Evolutionary conservation across 2,888 invertebrate genomes (phyloP).

Genomic region (Galeruca laticollis): DNA sequence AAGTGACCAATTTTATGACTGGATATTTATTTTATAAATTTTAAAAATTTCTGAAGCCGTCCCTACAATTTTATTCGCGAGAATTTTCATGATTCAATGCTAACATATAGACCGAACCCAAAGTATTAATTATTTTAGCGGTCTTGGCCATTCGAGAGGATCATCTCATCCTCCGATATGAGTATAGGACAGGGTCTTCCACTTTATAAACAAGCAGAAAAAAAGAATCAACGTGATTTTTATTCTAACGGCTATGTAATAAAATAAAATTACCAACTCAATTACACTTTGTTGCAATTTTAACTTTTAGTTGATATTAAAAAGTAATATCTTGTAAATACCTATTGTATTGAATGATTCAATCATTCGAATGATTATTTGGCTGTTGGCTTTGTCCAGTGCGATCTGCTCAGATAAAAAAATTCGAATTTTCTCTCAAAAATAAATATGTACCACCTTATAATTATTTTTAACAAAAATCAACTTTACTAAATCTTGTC

Average conservation of each 20-base stretch:
- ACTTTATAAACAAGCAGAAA: slow-evolving; percentile 25
- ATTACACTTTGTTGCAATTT: not conserved
- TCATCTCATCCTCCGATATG: slow-evolving; percentile 9
- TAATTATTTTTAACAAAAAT: no score
- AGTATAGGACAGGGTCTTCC: slow-evolving; percentile 30
- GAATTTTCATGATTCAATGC: slow-evolving; percentile 18
- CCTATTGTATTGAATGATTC: no score
- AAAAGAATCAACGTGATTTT: no score
- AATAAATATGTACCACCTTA: no score
- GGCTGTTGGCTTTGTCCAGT: no score
- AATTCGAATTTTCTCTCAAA: no score
- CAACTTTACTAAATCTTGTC: no score
- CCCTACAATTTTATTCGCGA: slow-evolving; percentile 1
- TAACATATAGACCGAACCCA: slow-evolving; percentile 22
- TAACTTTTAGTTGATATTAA: not conserved
- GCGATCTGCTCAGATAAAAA: no score
- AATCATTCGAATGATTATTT: no score
- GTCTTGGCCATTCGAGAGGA: slow-evolving; percentile 24
- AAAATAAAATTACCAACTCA: not conserved
- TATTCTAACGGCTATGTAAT: not conserved
- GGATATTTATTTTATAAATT: not conserved
- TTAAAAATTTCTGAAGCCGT: not conserved
- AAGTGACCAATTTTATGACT: no score
- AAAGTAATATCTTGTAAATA: no score
- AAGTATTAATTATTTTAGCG: slow-evolving; percentile 6